A percentile compares a stretch with the other conserved stretches of the same genome.
Evolutionary conservation across 1,140 invertebrate species (phyloP).

Genomic region (Drosophila punjabiensis): DNA sequence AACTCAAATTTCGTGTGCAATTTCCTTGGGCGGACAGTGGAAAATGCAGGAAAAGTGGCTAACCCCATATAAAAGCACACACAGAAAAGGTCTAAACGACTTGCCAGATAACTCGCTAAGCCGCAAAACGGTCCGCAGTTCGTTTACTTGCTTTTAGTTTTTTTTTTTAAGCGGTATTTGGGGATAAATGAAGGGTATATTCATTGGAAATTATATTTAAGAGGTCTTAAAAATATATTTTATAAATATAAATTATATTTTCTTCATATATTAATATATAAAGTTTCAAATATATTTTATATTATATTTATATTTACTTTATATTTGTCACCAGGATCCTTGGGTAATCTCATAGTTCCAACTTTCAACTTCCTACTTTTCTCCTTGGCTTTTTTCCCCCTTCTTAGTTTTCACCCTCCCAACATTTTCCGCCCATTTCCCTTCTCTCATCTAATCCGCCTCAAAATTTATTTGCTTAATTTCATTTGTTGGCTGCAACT

Average conservation of each 20-base stretch:
- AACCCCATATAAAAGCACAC: slow-evolving; percentile 38
- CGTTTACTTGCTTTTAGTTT: slow-evolving; percentile 34
- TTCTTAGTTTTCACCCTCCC: neutral
- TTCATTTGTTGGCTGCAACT: slow-evolving; percentile 76
- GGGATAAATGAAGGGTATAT: neutral
- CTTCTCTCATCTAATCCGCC: slow-evolving; percentile 68
- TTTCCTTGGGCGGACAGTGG: slow-evolving; percentile 49
- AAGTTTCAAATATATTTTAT: neutral
- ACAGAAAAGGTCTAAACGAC: slow-evolving; percentile 49
- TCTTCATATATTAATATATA: neutral
- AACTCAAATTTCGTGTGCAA: slow-evolving; percentile 70
- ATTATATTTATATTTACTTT: neutral
- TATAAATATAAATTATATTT: too few relatives aligned
- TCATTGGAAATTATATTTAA: neutral
- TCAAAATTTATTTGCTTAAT: slow-evolving; percentile 83
- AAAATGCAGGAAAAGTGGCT: slow-evolving; percentile 24
- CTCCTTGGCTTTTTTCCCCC: neutral
- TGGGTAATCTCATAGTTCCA: neutral
- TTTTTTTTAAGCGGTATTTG: slow-evolving; percentile 14
- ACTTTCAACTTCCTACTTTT: too few relatives aligned
- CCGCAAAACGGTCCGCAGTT: slow-evolving; percentile 72
- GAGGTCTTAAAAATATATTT: neutral
- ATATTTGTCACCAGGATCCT: neutral
- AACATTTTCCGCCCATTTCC: neutral
- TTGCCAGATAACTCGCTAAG: slow-evolving; percentile 76